These are phyloP conservation scores for Nomada goodeniana DNA, from an alignment of 2,888 invertebrate genomes.

Conservation along the genomic window DNA sequence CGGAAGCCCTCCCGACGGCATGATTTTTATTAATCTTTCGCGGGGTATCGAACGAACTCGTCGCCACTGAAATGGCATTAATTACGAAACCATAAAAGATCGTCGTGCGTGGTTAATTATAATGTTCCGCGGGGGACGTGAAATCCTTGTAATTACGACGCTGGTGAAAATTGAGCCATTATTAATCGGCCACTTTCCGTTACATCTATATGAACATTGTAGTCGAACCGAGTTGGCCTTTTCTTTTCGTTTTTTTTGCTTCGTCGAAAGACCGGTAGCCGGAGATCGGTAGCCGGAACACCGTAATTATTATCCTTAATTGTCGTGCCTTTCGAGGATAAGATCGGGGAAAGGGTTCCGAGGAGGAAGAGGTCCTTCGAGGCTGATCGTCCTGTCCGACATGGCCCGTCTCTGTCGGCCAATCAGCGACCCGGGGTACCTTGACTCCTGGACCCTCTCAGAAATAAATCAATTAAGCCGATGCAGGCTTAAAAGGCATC, in stretches of 20 bases:
- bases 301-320: conserved; percentile 73
- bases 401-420: conserved; percentile 39
- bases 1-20: too few relatives aligned
- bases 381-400: conserved; percentile 50
- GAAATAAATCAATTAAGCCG: conserved; percentile 82
- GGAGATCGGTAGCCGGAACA: conserved; percentile 68
- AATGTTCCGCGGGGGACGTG: neutral
- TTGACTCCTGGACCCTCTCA: conserved; percentile 68
- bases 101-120: conserved; percentile 5
- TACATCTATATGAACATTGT: conserved; percentile 49
- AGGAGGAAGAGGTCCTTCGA: conserved; percentile 60
- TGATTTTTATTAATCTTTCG: too few relatives aligned
- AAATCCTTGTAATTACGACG: conserved; percentile 52
- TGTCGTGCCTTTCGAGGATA: conserved; percentile 69
- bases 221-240: neutral
- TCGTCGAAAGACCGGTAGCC: conserved; percentile 67
- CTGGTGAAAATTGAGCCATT: conserved; percentile 51
- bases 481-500: conserved; percentile 77
- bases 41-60: neutral
- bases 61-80: conserved; percentile 13
- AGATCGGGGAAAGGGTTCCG: conserved; percentile 69
- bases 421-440: conserved; percentile 49
- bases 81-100: conserved; percentile 32
- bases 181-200: conserved; percentile 58
- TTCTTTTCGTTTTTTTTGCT: neutral